These are phyloP conservation scores for Ostrea edulis DNA, from an alignment of 1,140 invertebrate genomes.

Conservation along the genomic window DNA sequence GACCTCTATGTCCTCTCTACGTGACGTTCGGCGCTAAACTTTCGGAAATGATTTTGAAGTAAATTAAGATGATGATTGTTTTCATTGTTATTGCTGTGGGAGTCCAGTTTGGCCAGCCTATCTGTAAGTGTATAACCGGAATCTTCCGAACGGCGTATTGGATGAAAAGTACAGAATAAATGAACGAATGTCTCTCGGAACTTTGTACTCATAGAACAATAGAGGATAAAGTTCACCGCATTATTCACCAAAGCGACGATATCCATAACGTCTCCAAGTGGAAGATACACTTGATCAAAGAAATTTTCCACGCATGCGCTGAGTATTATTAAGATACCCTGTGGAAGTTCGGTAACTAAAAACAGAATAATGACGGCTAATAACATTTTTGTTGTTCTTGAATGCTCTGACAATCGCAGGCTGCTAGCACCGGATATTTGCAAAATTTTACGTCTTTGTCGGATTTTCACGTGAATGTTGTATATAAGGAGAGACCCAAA, in stretches of 20 bases:
- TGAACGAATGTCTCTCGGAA: constrained; percentile 90
- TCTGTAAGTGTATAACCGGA: constrained; percentile 62
- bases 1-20: not conserved
- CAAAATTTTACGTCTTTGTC: constrained; percentile 71
- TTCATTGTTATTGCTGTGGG: constrained; percentile 58
- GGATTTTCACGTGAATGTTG: constrained; percentile 82
- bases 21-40: not conserved
- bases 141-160: constrained; percentile 34
- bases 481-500: constrained; percentile 80
- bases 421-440: constrained; percentile 74
- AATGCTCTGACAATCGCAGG: constrained; percentile 83
- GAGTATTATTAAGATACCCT: constrained; percentile 80
- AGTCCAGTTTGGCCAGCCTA: constrained; percentile 54
- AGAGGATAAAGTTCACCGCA: constrained; percentile 94
- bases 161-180: constrained; percentile 69
- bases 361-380: constrained; percentile 92
- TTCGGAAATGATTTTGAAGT: constrained; percentile 28
- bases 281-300: constrained; percentile 77
- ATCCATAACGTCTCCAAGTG: constrained; percentile 94
- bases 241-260: constrained; percentile 95
- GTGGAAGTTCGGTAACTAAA: constrained; percentile 91
- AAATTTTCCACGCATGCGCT: constrained; percentile 71
- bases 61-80: constrained; percentile 44
- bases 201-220: constrained; percentile 95
- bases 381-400: constrained; percentile 94